Conservation (phyloP, 1,140 invertebrate genomes). For the Brachionus angularis region DNA sequence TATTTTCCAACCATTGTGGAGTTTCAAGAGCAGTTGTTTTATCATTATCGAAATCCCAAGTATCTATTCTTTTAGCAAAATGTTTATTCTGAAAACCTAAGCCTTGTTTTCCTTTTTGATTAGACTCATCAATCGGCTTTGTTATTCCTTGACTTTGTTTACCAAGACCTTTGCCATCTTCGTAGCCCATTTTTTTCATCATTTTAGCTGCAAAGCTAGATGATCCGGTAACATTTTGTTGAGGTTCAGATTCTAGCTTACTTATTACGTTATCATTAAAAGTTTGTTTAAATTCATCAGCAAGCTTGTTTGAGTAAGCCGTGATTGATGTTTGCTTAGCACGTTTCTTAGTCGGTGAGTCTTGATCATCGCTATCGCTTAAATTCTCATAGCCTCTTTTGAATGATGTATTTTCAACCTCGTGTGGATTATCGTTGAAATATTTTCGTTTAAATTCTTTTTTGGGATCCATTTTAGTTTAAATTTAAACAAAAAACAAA, state of each 20-base stretch:
- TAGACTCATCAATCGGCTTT: constrained; percentile 15
- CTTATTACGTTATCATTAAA: neutral
- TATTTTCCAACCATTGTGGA: constrained; percentile 5
- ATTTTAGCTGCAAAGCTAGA: constrained; percentile 2
- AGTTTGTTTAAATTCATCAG: constrained; percentile 1
- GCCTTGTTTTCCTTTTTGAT: constrained; percentile 17
- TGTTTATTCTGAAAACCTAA: constrained; percentile 17
- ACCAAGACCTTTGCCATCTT: constrained; percentile 9
- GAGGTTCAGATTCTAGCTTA: neutral
- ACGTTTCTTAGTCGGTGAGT: constrained; percentile 30
- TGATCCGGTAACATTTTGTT: neutral
- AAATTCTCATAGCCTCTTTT: constrained; percentile 32
- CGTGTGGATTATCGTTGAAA: neutral
- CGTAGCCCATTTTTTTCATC: constrained; percentile 38
- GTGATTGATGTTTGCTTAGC: neutral
- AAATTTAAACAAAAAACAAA: too few species aligned
- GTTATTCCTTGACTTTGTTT: constrained; percentile 3
- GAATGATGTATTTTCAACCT: constrained; percentile 25
- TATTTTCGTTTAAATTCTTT: neutral
- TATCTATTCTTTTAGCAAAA: neutral
- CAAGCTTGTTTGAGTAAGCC: neutral
- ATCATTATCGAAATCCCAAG: constrained; percentile 11
- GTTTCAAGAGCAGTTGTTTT: constrained; percentile 5
- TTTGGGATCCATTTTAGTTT: neutral
- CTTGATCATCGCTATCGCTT: constrained; percentile 40